Conservation (phyloP, 2,888 invertebrate species). For the Zootermopsis nevadensis region DNA sequence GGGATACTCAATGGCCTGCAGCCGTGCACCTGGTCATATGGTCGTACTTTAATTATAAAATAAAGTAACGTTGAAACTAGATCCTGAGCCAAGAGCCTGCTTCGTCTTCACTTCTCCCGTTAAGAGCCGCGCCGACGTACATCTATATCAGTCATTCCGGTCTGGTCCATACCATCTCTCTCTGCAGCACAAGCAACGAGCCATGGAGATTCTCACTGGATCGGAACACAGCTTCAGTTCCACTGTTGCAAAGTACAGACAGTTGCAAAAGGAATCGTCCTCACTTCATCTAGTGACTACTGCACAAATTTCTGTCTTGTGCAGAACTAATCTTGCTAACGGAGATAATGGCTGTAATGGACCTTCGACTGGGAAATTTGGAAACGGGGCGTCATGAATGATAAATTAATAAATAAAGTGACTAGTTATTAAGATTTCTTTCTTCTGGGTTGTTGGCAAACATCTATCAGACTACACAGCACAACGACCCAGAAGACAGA, state of each 20-base stretch:
- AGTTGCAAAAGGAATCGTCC: background rate
- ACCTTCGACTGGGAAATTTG: too few relatives aligned
- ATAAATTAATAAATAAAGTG: too few relatives aligned
- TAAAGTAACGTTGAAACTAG: slow-evolving; percentile 1
- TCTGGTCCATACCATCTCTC: slow-evolving; percentile 42
- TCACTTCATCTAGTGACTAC: too few relatives aligned
- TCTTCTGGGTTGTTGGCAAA: too few relatives aligned
- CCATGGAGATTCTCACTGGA: slow-evolving; percentile 28
- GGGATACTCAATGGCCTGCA: background rate
- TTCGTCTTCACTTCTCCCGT: slow-evolving; percentile 42
- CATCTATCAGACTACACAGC: too few relatives aligned
- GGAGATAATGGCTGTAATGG: too few relatives aligned
- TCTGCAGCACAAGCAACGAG: background rate
- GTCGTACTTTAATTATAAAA: background rate
- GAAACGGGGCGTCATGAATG: too few relatives aligned
- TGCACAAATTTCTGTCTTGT: too few relatives aligned
- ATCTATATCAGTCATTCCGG: slow-evolving; percentile 47
- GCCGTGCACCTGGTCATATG: background rate
- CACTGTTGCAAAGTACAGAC: background rate
- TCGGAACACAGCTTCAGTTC: slow-evolving; percentile 15
- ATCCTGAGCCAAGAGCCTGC: background rate
- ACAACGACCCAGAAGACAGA: too few relatives aligned
- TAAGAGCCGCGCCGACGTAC: slow-evolving; percentile 44
- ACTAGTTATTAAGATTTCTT: too few relatives aligned
- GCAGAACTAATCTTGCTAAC: too few relatives aligned